These are phyloP conservation scores for Denticeps clupeoides DNA, from an alignment of 2,797 vertebrate species.

Conservation along the genomic window DNA sequence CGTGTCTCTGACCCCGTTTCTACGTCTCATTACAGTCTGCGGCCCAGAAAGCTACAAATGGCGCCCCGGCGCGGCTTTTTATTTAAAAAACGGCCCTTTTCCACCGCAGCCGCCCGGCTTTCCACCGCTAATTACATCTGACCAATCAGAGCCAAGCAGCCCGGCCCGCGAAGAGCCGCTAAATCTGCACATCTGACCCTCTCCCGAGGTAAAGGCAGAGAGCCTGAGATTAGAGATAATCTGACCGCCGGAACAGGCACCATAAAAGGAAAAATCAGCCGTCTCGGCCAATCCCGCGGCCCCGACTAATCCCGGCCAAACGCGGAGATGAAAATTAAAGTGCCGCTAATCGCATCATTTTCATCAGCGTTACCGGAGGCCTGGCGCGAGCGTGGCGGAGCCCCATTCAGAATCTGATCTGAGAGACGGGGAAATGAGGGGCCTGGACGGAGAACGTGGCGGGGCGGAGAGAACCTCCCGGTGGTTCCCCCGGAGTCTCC, in stretches of 20 bases:
- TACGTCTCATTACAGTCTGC: too few species aligned
- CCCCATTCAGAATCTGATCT: too few species aligned
- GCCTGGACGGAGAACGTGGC: too few species aligned
- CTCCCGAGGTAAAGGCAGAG: constrained; percentile 12
- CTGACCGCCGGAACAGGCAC: constrained; percentile 11
- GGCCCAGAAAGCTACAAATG: too few species aligned
- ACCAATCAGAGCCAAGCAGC: neutral
- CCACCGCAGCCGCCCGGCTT: neutral
- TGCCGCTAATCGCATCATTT: constrained; percentile 14
- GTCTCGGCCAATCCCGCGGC: neutral
- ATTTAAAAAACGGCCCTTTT: neutral
- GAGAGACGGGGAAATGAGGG: too few species aligned
- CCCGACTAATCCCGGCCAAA: constrained; percentile 20
- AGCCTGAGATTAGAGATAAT: constrained; percentile 26
- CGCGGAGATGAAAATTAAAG: constrained; percentile 20
- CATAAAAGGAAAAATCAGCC: neutral
- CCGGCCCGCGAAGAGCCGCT: neutral
- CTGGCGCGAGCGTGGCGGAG: too few species aligned
- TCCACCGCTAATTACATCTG: neutral
- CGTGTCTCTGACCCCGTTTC: too few species aligned
- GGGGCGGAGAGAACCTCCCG: too few species aligned
- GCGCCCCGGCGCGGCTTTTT: too few species aligned
- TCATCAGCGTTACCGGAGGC: constrained; percentile 11
- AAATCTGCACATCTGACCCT: constrained; percentile 6
- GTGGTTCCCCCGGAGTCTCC: too few species aligned